Conservation (phyloP, 2,797 vertebrate genomes). For the Etheostoma perlongum region DNA sequence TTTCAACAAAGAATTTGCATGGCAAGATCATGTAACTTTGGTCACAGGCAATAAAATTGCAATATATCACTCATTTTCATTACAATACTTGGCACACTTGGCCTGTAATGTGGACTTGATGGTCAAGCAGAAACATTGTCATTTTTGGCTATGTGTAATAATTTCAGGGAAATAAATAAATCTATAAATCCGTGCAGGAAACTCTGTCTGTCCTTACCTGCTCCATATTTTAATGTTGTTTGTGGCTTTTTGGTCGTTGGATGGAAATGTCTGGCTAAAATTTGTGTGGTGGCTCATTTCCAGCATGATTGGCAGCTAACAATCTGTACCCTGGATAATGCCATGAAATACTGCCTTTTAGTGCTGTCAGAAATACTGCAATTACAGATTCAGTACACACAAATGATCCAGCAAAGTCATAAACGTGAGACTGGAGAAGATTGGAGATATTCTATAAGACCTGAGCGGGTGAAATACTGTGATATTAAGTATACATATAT, state of each 20-base stretch:
- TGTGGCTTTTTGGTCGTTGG: slow-evolving; percentile 5
- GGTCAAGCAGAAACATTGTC: slow-evolving; percentile 31
- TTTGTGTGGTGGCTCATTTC: slow-evolving; percentile 50
- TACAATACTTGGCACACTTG: slow-evolving; percentile 30
- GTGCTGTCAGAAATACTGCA: slow-evolving; percentile 40
- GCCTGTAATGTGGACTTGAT: slow-evolving; percentile 42
- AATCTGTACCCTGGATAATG: slow-evolving; percentile 27
- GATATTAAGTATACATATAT: neutral
- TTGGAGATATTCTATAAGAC: neutral
- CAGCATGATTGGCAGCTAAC: slow-evolving; percentile 47
- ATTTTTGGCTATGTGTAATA: slow-evolving; percentile 16
- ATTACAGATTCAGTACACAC: slow-evolving; percentile 40
- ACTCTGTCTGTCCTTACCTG: neutral
- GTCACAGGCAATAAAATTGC: slow-evolving; percentile 64
- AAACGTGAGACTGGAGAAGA: slow-evolving; percentile 14
- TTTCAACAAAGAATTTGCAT: slow-evolving; percentile 83
- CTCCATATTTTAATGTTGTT: neutral
- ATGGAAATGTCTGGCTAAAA: slow-evolving; percentile 38
- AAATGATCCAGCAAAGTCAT: slow-evolving; percentile 19
- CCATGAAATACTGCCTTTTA: slow-evolving; percentile 22
- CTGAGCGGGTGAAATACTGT: neutral
- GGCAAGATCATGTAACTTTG: slow-evolving; percentile 66
- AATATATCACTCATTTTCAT: slow-evolving; percentile 53
- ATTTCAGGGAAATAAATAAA: slow-evolving; percentile 22
- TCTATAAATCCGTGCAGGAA: neutral